Conservation (phyloP, 2,113 vertebrate genomes). For the Arizona elegans region DNA sequence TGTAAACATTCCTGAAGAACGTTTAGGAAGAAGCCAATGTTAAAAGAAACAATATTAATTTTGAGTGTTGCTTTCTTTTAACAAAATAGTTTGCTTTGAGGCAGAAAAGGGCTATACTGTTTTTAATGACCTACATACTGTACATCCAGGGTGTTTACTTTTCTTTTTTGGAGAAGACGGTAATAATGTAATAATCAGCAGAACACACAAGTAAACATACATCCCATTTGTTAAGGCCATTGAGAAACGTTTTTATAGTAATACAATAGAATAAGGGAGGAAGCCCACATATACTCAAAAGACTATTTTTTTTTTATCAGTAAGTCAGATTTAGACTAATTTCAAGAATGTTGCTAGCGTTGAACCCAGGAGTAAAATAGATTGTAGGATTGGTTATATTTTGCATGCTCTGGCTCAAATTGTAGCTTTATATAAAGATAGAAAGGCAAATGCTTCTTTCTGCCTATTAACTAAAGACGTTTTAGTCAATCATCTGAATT, state of each 20-base stretch:
- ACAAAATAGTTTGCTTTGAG: not conserved
- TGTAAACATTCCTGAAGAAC: not conserved
- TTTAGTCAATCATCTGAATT: not conserved
- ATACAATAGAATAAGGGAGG: not conserved
- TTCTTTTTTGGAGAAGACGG: not conserved
- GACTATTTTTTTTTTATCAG: not conserved
- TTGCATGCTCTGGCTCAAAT: not conserved
- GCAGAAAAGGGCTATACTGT: not conserved
- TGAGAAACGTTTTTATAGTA: not conserved
- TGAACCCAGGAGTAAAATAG: not conserved
- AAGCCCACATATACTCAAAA: not conserved
- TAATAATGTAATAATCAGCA: not conserved
- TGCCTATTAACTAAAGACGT: not conserved
- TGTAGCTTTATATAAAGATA: not conserved
- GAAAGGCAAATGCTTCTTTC: not conserved
- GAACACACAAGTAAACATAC: not conserved
- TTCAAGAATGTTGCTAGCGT: not conserved
- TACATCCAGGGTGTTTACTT: not conserved
- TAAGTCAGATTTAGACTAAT: not conserved
- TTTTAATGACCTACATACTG: not conserved
- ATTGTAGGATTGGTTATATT: not conserved
- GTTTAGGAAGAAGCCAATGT: not conserved
- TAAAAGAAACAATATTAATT: not conserved
- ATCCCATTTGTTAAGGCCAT: not conserved
- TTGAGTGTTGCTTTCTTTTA: not conserved